Evolutionary conservation across 2,113 vertebrate genomes (phyloP), one percentile per base, ranked within the genome.

Genomic region (Pachycephala philippinensis): DNA sequence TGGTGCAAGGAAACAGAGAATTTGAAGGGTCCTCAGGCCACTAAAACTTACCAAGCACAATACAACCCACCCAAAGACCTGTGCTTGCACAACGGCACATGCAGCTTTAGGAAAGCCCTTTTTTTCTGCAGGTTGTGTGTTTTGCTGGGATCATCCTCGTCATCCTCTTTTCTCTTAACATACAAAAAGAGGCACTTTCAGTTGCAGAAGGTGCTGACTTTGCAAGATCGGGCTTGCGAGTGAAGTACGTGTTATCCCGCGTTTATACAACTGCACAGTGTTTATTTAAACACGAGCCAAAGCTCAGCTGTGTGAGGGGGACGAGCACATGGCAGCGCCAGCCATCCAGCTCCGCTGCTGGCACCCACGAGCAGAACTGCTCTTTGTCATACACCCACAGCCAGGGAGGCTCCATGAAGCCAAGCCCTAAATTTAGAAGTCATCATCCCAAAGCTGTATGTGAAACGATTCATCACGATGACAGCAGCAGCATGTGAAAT

Each of bases 391-490:
- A n/a, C 10, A 49, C 47, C 33, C 84, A 69, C 69, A 21, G 44
- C n/a, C 78, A 39, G 52, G 61, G 44, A 83, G 83, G 54, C 37
- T 74, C 78, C 60, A 11, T 8, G 42, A 91, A 78, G 82, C 78
- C 77, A 76, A 84, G 60, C 68, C 68, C 84, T 76, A 86, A 74
- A 84, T 80, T 89, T 86, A 84, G 89, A 69, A 96, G 60, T 61
- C 45, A 76, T 54, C 86, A 33, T 54, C 76, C 81, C 84, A 39
- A 70, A 87, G 78, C 19, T 54, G 85, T 50, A 59, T 0, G 2
- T 70, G 72, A 81, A 89, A 81, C 10, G 4, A 78, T 94, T 83
- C 72, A 84, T 84, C 72, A 47, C 0, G 7, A 61, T 4, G 12
- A 64, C 10, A 74, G 81, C 66, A 89, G 86, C 84, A 53, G 80